Percentiles rank a stretch among this genome's conserved stretches.
Conservation (phyloP, 2,113 vertebrate species). For the Muntiacus reevesi region DNA sequence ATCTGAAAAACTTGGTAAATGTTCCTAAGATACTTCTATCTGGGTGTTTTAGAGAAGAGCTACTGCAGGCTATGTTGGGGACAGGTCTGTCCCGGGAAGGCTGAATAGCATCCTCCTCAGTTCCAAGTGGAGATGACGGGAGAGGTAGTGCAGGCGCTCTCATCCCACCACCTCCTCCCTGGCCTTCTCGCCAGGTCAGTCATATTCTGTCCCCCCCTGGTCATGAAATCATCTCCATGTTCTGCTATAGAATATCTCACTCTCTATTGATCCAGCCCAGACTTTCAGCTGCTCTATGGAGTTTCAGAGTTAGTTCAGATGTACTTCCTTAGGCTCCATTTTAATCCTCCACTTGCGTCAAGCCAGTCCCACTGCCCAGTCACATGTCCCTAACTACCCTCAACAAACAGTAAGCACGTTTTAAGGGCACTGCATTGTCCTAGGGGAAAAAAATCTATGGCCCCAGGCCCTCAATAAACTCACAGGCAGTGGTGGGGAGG, state of each 20-base stretch:
- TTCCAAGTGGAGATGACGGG: neutral
- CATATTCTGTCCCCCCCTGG: rapidly evolving
- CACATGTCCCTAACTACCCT: neutral
- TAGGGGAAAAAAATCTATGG: neutral
- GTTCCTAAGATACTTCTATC: neutral
- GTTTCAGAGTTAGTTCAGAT: neutral
- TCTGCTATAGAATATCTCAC: neutral
- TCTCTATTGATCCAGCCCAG: neutral
- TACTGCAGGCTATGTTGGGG: neutral
- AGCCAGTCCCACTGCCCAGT: neutral
- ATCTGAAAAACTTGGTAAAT: neutral
- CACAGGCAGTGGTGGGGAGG: no score
- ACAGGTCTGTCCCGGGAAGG: neutral
- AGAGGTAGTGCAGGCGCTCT: rapidly evolving
- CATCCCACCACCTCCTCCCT: neutral
- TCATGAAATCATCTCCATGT: neutral
- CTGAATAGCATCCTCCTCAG: neutral
- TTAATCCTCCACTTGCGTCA: neutral
- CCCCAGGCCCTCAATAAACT: neutral
- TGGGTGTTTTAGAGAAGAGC: neutral
- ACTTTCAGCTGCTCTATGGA: neutral
- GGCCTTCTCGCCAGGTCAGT: neutral
- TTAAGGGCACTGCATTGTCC: neutral
- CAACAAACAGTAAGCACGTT: neutral
- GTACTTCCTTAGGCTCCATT: neutral